phyloP scores from a whole-genome alignment of 2,888 invertebrate species.

The Zhengitettix transpicula region DNA sequence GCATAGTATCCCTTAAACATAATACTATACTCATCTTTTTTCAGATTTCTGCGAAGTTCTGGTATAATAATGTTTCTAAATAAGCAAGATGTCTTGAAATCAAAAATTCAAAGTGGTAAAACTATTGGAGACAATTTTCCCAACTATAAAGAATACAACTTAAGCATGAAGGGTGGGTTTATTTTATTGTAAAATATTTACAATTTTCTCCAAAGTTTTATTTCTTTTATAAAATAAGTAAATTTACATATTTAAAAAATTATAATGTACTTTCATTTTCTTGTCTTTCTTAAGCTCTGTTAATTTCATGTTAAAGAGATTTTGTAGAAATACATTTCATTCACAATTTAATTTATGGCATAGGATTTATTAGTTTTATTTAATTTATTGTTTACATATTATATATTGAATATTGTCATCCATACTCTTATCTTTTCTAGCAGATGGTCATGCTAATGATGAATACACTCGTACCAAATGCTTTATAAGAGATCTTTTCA shows the following conservation, averaged over 20 bases:
- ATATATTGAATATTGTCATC: no score
- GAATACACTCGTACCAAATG: slow-evolving; percentile 48
- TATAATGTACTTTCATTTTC: no score
- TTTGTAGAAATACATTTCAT: no score
- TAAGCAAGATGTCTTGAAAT: slow-evolving; percentile 59
- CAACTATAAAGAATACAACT: slow-evolving; percentile 37
- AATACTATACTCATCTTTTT: slow-evolving; percentile 9
- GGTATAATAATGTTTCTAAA: slow-evolving; percentile 69
- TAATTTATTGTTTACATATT: no score
- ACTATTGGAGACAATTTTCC: slow-evolving; percentile 49
- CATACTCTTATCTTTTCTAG: slow-evolving; percentile 1
- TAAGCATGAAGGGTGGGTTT: slow-evolving; percentile 23
- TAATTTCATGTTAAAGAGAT: no score
- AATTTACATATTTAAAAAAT: no score
- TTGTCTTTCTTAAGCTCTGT: no score
- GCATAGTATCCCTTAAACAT: no score
- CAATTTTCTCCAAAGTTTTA: no score
- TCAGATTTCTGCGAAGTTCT: slow-evolving; percentile 52
- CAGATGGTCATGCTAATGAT: slow-evolving; percentile 30
- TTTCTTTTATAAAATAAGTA: no score
- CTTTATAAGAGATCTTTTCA: slow-evolving; percentile 49
- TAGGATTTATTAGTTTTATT: no score
- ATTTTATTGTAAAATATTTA: neutral
- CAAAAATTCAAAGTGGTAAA: slow-evolving; percentile 50
- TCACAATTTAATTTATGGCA: no score